phyloP scores from a whole-genome alignment of 2,888 invertebrate species.

The Cosmia trapezina region DNA sequence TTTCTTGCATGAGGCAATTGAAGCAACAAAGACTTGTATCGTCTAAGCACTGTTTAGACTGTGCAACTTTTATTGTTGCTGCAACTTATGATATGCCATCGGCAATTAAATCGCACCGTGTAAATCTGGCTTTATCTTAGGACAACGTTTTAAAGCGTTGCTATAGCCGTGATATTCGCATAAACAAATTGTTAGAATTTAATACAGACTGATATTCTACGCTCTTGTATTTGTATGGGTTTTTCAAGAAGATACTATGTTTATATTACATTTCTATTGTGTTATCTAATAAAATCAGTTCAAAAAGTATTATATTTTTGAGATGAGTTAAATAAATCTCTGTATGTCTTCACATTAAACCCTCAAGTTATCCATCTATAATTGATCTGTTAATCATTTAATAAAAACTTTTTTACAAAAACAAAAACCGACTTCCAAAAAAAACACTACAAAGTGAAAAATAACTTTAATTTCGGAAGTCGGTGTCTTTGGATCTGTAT shows the following conservation, averaged over 20 bases:
- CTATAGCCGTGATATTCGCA: background rate
- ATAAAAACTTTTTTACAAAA: too few species aligned
- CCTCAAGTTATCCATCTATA: background rate
- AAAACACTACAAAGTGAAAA: too few species aligned
- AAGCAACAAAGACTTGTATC: background rate
- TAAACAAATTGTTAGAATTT: background rate
- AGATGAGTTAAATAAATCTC: too few species aligned
- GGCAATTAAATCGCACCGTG: background rate
- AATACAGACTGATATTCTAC: background rate
- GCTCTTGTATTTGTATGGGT: background rate
- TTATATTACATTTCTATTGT: too few species aligned
- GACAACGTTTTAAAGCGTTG: background rate
- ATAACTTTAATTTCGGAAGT: too few species aligned
- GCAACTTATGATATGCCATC: too few species aligned
- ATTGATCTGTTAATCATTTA: too few species aligned
- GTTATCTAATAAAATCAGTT: too few species aligned
- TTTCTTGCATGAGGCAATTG: background rate
- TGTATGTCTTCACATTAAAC: background rate
- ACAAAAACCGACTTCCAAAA: too few species aligned
- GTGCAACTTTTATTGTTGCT: background rate
- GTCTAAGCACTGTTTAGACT: background rate
- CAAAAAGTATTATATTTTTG: too few species aligned
- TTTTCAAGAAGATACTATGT: background rate
- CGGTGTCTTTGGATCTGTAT: too few species aligned
- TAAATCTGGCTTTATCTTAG: background rate